Evolutionary conservation across 2,888 invertebrate species (phyloP).

Genomic region (Caenorhabditis zanzibari): DNA sequence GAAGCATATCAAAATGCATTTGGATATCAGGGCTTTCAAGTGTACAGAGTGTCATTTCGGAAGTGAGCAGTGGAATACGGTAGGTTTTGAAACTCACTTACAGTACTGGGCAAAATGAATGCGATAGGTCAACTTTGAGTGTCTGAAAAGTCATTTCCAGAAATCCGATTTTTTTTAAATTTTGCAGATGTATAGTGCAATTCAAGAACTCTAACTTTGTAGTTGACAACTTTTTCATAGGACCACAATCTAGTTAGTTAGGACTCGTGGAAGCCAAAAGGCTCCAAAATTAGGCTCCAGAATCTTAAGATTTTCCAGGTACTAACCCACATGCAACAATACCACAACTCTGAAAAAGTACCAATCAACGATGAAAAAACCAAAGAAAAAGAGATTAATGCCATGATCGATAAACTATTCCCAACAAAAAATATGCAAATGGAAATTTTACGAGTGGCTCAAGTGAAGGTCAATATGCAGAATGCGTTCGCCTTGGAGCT

Average conservation of each 20-base stretch:
- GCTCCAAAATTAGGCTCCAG: too few species aligned
- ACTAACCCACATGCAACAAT: not conserved
- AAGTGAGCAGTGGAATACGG: slow-evolving; percentile 64
- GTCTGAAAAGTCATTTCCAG: too few species aligned
- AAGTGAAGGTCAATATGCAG: not conserved
- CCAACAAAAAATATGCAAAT: not conserved
- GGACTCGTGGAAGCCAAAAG: too few species aligned
- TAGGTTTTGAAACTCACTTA: too few species aligned
- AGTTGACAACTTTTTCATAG: too few species aligned
- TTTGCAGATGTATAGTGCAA: too few species aligned
- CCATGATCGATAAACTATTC: not conserved
- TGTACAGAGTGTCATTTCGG: slow-evolving; percentile 77
- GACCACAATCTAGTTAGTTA: too few species aligned
- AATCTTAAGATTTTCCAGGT: not conserved
- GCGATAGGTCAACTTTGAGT: too few species aligned
- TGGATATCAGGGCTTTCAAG: slow-evolving; percentile 66
- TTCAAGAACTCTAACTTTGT: too few species aligned
- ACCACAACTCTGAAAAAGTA: not conserved
- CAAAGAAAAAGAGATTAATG: not conserved
- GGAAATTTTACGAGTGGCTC: not conserved
- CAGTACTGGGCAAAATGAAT: too few species aligned
- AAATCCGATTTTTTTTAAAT: too few species aligned
- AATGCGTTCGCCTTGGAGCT: too few species aligned
- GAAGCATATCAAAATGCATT: slow-evolving; percentile 78
- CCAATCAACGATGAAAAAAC: not conserved